phyloP scores from a whole-genome alignment of 2,888 invertebrate species.

The Lottia gigantea region DNA sequence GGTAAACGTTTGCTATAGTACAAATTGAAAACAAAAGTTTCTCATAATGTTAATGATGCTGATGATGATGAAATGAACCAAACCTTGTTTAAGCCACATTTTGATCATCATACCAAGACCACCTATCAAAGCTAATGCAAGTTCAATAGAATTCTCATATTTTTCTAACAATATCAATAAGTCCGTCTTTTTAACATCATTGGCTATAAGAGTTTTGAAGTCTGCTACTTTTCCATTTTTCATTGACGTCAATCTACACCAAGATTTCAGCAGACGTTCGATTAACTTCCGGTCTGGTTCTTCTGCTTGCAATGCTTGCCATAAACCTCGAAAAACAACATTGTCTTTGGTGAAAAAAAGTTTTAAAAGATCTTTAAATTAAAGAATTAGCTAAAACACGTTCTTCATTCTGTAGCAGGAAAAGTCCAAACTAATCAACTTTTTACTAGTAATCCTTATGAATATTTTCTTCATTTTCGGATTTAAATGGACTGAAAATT shows the following conservation, averaged over 20 bases:
- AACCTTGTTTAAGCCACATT: slow-evolving; percentile 54
- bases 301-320: slow-evolving; percentile 30
- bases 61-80: too few species aligned
- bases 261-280: slow-evolving; percentile 34
- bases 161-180: slow-evolving; percentile 48
- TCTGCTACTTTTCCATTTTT: slow-evolving; percentile 49
- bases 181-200: slow-evolving; percentile 48
- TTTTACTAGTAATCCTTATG: too few species aligned
- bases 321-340: slow-evolving; percentile 26
- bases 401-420: too few species aligned
- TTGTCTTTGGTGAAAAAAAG: too few species aligned
- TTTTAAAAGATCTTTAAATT: too few species aligned
- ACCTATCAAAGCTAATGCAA: slow-evolving; percentile 54
- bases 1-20: too few species aligned
- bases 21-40: too few species aligned
- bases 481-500: too few species aligned
- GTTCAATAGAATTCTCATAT: slow-evolving; percentile 55
- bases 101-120: slow-evolving; percentile 52
- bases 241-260: slow-evolving; percentile 38
- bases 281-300: slow-evolving; percentile 44
- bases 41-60: slow-evolving; percentile 7
- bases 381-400: too few species aligned
- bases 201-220: slow-evolving; percentile 43
- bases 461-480: too few species aligned
- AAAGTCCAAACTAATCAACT: too few species aligned